Conservation (phyloP, 1,140 invertebrate species). For the Periplaneta americana region DNA sequence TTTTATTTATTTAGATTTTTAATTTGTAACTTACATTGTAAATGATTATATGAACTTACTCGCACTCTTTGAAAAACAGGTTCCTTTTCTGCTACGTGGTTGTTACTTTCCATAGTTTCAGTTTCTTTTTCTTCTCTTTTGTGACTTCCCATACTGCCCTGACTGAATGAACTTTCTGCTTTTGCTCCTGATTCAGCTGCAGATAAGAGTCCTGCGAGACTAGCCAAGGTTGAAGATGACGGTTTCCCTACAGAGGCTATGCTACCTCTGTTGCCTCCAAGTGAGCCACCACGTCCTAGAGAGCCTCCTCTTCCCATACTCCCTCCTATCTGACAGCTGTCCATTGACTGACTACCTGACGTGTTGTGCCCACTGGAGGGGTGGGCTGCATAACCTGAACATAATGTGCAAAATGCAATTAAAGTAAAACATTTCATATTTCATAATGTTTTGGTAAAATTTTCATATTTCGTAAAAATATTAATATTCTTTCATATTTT, state of each 20-base stretch:
- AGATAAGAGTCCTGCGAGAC: conserved; percentile 64
- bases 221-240: conserved; percentile 72
- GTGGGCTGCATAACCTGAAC: conserved; percentile 20
- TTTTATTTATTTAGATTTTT: too few species aligned
- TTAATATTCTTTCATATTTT: too few species aligned
- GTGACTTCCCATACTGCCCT: conserved; percentile 12
- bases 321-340: conserved; percentile 29
- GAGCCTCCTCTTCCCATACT: conserved; percentile 43
- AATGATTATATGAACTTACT: not conserved
- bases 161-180: not conserved
- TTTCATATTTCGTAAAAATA: too few species aligned
- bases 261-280: conserved; percentile 76
- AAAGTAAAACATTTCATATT: too few species aligned
- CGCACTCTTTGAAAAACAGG: conserved; percentile 26
- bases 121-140: conserved; percentile 10
- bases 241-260: conserved; percentile 75
- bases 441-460: too few species aligned
- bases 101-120: not conserved
- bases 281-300: conserved; percentile 36
- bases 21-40: too few species aligned
- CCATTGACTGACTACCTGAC: conserved; percentile 49
- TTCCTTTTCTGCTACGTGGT: conserved; percentile 19
- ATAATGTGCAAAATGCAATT: too few species aligned
- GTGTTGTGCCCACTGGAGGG: conserved; percentile 40
- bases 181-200: not conserved